Base-by-base conservation (phyloP, 2,888 invertebrate species). In the Tholera decimalis region DNA sequence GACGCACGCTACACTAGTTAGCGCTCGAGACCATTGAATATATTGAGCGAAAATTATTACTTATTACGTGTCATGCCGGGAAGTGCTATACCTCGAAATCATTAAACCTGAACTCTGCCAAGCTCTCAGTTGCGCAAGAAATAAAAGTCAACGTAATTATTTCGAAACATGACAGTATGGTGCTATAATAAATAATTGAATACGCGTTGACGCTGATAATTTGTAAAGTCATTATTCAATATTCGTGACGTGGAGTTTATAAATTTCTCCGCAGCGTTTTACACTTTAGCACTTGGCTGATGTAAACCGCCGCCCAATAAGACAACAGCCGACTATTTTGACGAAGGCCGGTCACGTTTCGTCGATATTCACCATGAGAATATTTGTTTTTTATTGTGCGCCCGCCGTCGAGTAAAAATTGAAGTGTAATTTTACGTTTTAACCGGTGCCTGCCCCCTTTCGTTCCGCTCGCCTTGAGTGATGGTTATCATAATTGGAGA, bases 401-500 rank as follows among this genome's bases (percentile, higher is more conserved):
- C 91, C 89, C 90, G 93, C 87, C 90, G 92, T 88, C 90, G 92
- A 92, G 91, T 93, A 92, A 95, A 95, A 94, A 94, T 94, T 92
- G 88, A 94, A 94, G 94, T 91, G 94, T 95, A 95, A 95, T 95
- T 95, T 94, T 92, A 95, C 92, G 93, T 94, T 94, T 94, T 93
- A 94, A 92, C 92, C 88, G 91, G 93, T 93, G 91, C 92, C 94
- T 94, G 94, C 95, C 95, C 94, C 91, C 92, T 95, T 95, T 95
- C 94, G 95, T 95, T 95, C 94, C 95, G 94, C 94, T 94, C 91
- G 93, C 93, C 92, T 92, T 95, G 94, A 94, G 93, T 94, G 95
- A 95, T 95, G 91, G 93, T 95, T 95, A 95, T 95, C 94, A 91
- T 94, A 95, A 95, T 95, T 95, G 94, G 93, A 89, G 91, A 89